Evolutionary conservation across 1,140 invertebrate genomes (phyloP).

Genomic region (Aradophagus sp.): DNA sequence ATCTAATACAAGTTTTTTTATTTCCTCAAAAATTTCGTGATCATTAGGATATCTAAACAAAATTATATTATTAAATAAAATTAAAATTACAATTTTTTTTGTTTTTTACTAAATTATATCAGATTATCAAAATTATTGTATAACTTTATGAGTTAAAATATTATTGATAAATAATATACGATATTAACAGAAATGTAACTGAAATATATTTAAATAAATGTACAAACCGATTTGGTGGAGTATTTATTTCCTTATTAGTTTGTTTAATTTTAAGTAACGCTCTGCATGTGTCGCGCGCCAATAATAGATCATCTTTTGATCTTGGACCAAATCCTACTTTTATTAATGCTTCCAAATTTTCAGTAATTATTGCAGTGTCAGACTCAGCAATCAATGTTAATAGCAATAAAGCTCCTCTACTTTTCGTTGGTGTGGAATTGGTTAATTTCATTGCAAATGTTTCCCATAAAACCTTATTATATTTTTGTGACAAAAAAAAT

Average conservation of each 20-base stretch:
- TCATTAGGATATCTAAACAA: slow-evolving; percentile 73
- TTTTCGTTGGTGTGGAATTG: slow-evolving; percentile 80
- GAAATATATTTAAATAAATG: neutral
- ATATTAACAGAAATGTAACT: too few species aligned
- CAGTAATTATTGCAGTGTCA: slow-evolving; percentile 75
- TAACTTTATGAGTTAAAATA: too few species aligned
- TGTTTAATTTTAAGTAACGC: slow-evolving; percentile 76
- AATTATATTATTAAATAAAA: too few species aligned
- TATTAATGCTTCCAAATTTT: slow-evolving; percentile 78
- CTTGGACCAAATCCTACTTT: slow-evolving; percentile 76
- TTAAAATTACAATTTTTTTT: slow-evolving; percentile 7
- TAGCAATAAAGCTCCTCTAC: slow-evolving; percentile 81
- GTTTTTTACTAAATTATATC: too few species aligned
- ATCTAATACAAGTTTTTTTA: slow-evolving; percentile 73
- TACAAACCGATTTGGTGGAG: slow-evolving; percentile 59
- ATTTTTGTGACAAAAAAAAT: too few species aligned
- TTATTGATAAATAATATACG: too few species aligned
- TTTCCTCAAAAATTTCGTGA: slow-evolving; percentile 76
- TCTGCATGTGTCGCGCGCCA: slow-evolving; percentile 78
- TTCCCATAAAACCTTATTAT: slow-evolving; percentile 86
- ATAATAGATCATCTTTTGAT: slow-evolving; percentile 74
- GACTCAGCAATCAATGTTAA: slow-evolving; percentile 82
- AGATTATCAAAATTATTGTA: too few species aligned
- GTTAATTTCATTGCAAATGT: slow-evolving; percentile 85
- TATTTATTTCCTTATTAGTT: slow-evolving; percentile 57